Evolutionary conservation across 2,888 invertebrate species (phyloP).

Genomic region (Tuberolachnus salignus): DNA sequence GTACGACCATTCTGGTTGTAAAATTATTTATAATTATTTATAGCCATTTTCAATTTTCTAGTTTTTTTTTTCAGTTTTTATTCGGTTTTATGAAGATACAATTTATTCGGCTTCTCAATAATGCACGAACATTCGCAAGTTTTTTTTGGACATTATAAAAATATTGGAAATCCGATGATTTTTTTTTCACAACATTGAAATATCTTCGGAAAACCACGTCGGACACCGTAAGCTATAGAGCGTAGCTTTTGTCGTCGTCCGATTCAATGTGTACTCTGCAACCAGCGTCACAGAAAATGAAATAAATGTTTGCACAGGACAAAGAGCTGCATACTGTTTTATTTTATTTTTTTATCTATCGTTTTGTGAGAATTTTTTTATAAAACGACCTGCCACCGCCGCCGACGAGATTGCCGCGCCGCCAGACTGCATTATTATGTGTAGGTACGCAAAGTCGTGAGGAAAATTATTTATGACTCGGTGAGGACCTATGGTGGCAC

Average conservation of each 20-base stretch:
- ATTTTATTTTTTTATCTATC: too few species aligned
- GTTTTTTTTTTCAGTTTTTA: too few species aligned
- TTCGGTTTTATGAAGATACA: too few species aligned
- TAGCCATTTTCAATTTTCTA: too few species aligned
- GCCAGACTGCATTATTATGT: background rate
- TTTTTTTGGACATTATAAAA: too few species aligned
- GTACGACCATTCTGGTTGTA: too few species aligned
- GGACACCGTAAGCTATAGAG: background rate
- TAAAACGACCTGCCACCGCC: background rate
- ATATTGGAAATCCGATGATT: too few species aligned
- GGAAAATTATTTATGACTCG: slow-evolving; percentile 29
- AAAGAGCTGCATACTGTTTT: background rate
- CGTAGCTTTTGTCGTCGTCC: background rate
- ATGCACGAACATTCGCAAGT: too few species aligned
- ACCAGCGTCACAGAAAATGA: background rate
- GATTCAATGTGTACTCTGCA: background rate
- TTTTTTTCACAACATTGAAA: too few species aligned
- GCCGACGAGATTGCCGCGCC: background rate
- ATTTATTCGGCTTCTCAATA: too few species aligned
- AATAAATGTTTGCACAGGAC: slow-evolving; percentile 30
- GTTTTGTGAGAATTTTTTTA: background rate
- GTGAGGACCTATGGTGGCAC: too few species aligned
- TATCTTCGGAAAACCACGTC: background rate
- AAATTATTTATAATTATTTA: too few species aligned
- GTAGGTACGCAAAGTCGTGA: background rate